Base-by-base conservation (phyloP, 35 echinoderm and acorn worm genomes). In the Stichopus chloronotus region DNA sequence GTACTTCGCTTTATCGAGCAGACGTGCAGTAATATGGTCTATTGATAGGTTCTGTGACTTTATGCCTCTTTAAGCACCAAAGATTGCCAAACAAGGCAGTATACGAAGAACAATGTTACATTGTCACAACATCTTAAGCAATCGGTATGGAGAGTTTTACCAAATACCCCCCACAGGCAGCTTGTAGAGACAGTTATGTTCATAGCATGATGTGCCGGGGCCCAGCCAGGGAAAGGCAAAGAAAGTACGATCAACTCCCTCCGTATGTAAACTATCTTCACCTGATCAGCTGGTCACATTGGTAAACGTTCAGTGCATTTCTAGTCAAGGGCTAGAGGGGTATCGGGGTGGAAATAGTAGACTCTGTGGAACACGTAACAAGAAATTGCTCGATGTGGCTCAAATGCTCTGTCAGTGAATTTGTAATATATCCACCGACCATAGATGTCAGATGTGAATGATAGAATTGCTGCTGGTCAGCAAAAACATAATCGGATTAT, bases 211-310 rank as follows among this genome's bases (percentile, higher is more conserved):
- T 9, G 19, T 23, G 65, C 30, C 55, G 82, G 55, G 82, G 56
- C 82, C 56, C n/a, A 21, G 6, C 8, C 56, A 14, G 82, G 82
- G 57, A 55, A 74, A 74, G 69, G 17, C 22, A 16, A 74, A 20
- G 3, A 85, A 58, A 85, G 82, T 85, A 85, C 82, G 12, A 56
- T 85, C 82, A 85, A 85, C 82, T 83, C 61, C 82, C 82, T 85
- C 54, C 82, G 52, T 53, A 53, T n/a, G 7, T 85, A 58, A 17
- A 85, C 82, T 56, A 85, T n/a, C 55, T 56, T 58, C 19, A 56
- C 52, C 17, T 19, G 82, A 85, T 12, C 55, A 85, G 82, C 82
- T 53, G 55, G 58, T 85, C 53, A 85, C 82, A 85, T 85, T 58
- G 82, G 24, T 58, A 85, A 3, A 85, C 82, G 58, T 85, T 85